Evolutionary conservation across 2,797 vertebrate species (phyloP).

Genomic region (Notoglanidium macrostoma): DNA sequence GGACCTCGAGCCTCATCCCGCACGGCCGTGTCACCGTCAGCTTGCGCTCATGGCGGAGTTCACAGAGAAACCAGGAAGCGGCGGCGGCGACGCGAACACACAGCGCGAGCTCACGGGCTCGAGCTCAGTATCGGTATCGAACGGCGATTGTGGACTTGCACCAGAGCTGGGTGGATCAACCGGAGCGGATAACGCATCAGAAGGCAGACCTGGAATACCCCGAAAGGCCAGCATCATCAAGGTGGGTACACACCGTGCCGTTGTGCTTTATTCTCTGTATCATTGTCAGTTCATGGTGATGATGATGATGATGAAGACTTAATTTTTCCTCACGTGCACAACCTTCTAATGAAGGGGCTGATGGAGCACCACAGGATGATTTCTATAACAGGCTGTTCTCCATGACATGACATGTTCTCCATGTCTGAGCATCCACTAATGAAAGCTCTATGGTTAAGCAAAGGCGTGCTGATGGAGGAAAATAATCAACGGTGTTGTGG

Average conservation of each 20-base stretch:
- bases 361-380: background rate
- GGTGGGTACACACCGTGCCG: slow-evolving; percentile 65
- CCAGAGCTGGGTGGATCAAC: slow-evolving; percentile 70
- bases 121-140: slow-evolving; percentile 64
- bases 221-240: slow-evolving; percentile 97
- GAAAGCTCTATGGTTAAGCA: background rate
- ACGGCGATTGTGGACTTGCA: slow-evolving; percentile 86
- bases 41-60: slow-evolving; percentile 89
- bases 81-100: slow-evolving; percentile 55
- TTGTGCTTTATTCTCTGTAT: background rate
- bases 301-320: no score
- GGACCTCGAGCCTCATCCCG: background rate
- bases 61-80: slow-evolving; percentile 72
- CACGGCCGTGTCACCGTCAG: background rate
- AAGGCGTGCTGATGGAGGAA: background rate
- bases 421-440: background rate
- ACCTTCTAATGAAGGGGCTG: background rate
- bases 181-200: slow-evolving; percentile 74
- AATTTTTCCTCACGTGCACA: background rate
- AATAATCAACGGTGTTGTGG: background rate
- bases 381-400: background rate
- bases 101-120: slow-evolving; percentile 14
- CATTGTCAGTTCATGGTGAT: slow-evolving; percentile 24
- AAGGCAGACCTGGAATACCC: slow-evolving; percentile 85
- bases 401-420: background rate